Percentiles rank a stretch among this genome's conserved stretches.
phyloP scores from a whole-genome alignment of 2,113 vertebrate genomes.

The Bos javanicus region DNA sequence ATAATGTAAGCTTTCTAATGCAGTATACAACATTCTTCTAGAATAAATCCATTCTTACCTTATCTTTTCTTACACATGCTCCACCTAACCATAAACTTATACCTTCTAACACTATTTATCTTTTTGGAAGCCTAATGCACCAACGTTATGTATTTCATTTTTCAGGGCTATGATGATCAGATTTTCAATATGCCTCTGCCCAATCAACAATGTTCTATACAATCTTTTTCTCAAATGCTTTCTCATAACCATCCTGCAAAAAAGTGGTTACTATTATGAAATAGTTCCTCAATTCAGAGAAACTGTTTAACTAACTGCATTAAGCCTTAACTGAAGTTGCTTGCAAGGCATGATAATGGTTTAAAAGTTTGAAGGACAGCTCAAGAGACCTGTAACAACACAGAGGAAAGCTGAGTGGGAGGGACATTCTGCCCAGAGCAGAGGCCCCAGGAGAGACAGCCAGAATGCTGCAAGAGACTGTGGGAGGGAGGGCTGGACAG shows the following conservation, averaged over 20 bases:
- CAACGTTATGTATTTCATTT: background rate
- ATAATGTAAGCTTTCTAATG: background rate
- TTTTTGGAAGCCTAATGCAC: background rate
- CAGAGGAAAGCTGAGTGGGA: background rate
- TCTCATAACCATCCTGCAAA: background rate
- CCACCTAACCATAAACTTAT: background rate
- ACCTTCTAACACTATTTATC: background rate
- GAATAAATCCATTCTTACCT: background rate
- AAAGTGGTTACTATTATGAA: background rate
- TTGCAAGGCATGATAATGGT: background rate
- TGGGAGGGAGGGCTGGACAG: background rate
- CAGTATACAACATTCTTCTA: background rate
- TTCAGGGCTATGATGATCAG: background rate
- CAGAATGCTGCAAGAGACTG: background rate
- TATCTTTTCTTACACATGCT: background rate
- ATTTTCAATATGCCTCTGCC: background rate
- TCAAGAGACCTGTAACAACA: background rate
- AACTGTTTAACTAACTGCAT: background rate
- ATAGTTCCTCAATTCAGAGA: background rate
- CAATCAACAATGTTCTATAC: background rate
- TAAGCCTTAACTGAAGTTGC: background rate
- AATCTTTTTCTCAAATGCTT: background rate
- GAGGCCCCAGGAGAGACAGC: background rate
- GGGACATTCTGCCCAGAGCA: background rate
- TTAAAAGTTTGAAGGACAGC: background rate